Percentiles rank a stretch among this genome's conserved stretches.
phyloP scores from a whole-genome alignment of 2,888 invertebrate species.

The Noctua janthe region DNA sequence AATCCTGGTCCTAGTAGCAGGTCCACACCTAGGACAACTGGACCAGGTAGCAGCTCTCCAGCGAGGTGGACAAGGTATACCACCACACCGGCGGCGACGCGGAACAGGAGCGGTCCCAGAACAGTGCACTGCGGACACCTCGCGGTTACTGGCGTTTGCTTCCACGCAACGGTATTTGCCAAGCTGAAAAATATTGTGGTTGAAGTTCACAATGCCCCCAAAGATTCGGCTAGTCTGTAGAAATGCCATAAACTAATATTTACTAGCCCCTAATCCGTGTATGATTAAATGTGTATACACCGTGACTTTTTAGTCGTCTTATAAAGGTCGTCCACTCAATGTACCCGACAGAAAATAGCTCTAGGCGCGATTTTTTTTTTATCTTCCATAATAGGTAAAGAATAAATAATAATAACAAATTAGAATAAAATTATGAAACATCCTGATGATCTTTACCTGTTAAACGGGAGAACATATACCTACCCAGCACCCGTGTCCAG shows the following conservation, averaged over 20 bases:
- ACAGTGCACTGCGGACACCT: slow-evolving; percentile 87
- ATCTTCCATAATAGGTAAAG: no score
- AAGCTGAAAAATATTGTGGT: slow-evolving; percentile 85
- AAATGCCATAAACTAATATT: neutral
- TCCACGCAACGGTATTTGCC: slow-evolving; percentile 94
- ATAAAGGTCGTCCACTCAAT: no score
- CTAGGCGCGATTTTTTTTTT: no score
- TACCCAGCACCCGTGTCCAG: no score
- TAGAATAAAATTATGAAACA: no score
- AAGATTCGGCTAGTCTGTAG: neutral
- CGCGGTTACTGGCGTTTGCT: slow-evolving; percentile 91
- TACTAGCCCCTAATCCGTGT: neutral
- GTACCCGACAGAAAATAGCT: no score
- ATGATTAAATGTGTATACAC: neutral
- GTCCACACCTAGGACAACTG: slow-evolving; percentile 94
- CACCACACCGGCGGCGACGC: slow-evolving; percentile 92
- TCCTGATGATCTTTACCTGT: no score
- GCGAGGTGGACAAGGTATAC: slow-evolving; percentile 94
- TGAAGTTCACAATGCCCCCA: neutral
- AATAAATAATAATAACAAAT: no score
- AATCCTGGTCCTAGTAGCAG: slow-evolving; percentile 93
- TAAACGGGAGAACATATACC: no score
- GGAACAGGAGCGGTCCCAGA: slow-evolving; percentile 91
- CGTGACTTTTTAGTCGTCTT: no score
- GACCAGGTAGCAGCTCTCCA: slow-evolving; percentile 96